These are phyloP conservation scores for Microchirus variegatus DNA, from an alignment of 2,797 vertebrate species.

Conservation along the genomic window DNA sequence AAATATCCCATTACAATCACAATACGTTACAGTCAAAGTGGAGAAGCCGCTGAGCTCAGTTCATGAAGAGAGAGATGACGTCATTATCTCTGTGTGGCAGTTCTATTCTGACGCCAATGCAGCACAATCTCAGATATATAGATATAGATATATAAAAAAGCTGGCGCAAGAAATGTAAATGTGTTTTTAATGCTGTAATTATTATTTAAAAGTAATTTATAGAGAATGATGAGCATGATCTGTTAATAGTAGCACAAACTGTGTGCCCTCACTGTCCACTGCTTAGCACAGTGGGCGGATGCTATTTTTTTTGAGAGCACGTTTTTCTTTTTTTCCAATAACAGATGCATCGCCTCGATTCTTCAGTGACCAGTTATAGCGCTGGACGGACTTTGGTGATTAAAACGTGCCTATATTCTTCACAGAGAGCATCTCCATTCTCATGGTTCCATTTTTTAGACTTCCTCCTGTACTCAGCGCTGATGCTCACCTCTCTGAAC, in stretches of 20 bases:
- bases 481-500: slow-evolving; percentile 32
- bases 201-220: slow-evolving; percentile 87
- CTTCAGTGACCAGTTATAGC: neutral
- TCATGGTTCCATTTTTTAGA: neutral
- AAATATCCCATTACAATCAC: no score
- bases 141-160: slow-evolving; percentile 18
- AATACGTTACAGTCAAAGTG: no score
- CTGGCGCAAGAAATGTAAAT: slow-evolving; percentile 68
- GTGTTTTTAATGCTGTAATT: slow-evolving; percentile 80
- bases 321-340: slow-evolving; percentile 18
- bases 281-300: slow-evolving; percentile 24
- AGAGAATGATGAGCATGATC: slow-evolving; percentile 73
- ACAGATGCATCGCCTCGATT: slow-evolving; percentile 10
- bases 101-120: slow-evolving; percentile 33
- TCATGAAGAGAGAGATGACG: neutral
- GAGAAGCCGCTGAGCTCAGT: no score
- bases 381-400: slow-evolving; percentile 9
- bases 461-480: slow-evolving; percentile 9
- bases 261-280: slow-evolving; percentile 27
- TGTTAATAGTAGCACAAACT: slow-evolving; percentile 73
- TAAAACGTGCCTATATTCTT: slow-evolving; percentile 49
- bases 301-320: slow-evolving; percentile 4
- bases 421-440: neutral
- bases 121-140: slow-evolving; percentile 70
- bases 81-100: slow-evolving; percentile 25